Evolutionary conservation across 2,797 vertebrate genomes (phyloP), one percentile per base, ranked within the genome.

Genomic region (Notoglanidium macrostoma): DNA sequence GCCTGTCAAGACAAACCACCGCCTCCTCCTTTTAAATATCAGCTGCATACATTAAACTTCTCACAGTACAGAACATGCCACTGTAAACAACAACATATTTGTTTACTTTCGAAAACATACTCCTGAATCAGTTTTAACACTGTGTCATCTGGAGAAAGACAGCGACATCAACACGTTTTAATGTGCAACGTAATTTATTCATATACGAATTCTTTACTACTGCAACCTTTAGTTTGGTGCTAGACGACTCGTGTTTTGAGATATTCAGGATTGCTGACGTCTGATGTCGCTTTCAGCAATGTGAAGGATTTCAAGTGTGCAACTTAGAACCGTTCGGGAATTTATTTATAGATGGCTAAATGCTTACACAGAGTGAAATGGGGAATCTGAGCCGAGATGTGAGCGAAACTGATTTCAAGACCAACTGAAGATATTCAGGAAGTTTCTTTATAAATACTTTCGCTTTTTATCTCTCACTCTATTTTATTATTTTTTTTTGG

Each of bases 311-410:
- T 57, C 54, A 35, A 79, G 9, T 11, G n/a, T 80, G 57, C 32
- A n/a, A 44, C 55, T 80, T 23, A 44, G 78, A 35, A 80, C 32
- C 12, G 11, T 59, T 61, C 15, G 55, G 55, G 77, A 61, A 44
- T 80, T 79, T 80, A 80, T 80, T 80, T 61, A 80, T 80, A 80
- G 57, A 44, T 26, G 35, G 10, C 12, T 80, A 14, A 40, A 80
- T 61, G 57, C 78, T 80, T 44, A 26, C 10, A 61, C 32, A 35
- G 15, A 61, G 15, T 61, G 11, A 59, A 79, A 59, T 0, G 32
- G 9, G 21, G 77, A 80, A 40, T 17, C 12, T 44, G 78, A 80
- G 78, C 7, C 7, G 7, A 5, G 78, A 55, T 32, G 29, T 19
- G 51, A 57, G 9, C 17, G n/a, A 73, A 44, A 26, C 40, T 76